Evolutionary conservation across 2,113 vertebrate genomes (phyloP).

Genomic region (Mellivora capensis): DNA sequence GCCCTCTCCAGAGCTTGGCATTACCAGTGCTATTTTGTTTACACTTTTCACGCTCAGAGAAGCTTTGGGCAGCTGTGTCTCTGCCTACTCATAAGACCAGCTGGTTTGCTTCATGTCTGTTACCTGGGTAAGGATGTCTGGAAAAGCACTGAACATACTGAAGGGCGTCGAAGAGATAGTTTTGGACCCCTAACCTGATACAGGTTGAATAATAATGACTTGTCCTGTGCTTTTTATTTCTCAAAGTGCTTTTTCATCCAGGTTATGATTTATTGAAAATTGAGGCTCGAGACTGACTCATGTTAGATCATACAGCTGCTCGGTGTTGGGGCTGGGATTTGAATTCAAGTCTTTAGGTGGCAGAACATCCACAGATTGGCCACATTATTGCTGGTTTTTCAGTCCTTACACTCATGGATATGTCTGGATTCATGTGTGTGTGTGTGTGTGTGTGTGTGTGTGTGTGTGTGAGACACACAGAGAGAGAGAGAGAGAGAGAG

Average conservation of each 20-base stretch:
- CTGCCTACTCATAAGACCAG: background rate
- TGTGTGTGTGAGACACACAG: background rate
- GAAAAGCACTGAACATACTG: background rate
- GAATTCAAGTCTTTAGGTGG: conserved; percentile 23
- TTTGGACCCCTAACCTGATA: conserved; percentile 37
- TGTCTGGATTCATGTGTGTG: conserved; percentile 8
- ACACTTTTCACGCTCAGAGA: background rate
- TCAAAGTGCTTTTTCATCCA: conserved; percentile 27
- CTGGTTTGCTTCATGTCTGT: background rate
- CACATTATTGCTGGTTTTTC: background rate
- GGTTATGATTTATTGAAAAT: background rate
- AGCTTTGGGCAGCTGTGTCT: background rate
- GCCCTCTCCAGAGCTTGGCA: background rate
- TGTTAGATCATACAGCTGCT: background rate
- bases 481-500: no score
- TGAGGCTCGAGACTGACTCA: background rate
- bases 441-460: background rate
- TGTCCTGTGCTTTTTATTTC: conserved; percentile 20
- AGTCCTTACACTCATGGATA: background rate
- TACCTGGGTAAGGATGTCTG: background rate
- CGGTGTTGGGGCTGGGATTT: background rate
- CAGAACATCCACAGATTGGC: background rate
- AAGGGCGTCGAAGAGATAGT: background rate
- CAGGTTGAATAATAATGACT: conserved; percentile 24
- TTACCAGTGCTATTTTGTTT: background rate